Evolutionary conservation across 2,888 invertebrate species (phyloP), one percentile per base, ranked within the genome.

Genomic region (Nomada ferruginata): DNA sequence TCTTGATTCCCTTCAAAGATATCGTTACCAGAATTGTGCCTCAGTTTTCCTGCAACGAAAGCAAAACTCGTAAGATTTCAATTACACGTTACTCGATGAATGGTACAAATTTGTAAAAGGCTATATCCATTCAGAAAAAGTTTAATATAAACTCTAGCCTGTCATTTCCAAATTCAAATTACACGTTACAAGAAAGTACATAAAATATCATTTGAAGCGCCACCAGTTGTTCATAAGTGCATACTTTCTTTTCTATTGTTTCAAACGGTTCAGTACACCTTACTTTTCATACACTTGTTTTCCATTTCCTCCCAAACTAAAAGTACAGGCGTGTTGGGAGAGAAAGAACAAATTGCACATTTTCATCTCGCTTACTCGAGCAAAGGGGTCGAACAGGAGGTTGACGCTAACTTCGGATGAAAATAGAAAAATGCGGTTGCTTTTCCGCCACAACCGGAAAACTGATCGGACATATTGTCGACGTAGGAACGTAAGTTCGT

Each of bases 1-100:
- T 93, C 92, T 76, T 93, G 93, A 86, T 92, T 93, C 76, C 93
- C 93, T 74, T 92, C 92, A 26, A 93, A 87, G 77, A 93, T 91
- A 79, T 92, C 89, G 84, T 92, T 93, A 13, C 91, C 91, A 29
- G 90, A 89, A 79, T 92, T 93, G 78, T 93, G 92, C 76, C 91
- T 91, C 61, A 91, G 84, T 82, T 93, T 93, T 53, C 93, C 93
- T 93, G 89, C 9, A 92, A 92, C 80, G 81, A 79, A 50, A 82
- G 65, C 29, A 36, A 53, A 5, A 47, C 68, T 61, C 53, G 29
- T 69, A 3, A 15, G 57, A 26, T 26, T 26, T 13, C 10, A 23
- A 26, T 57, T 36, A 15, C 13, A 3, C 18, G 50, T 13, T 18
- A 15, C 7, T 18, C 18, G 4, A 50, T 15, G 18, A 18, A 50